Evolutionary conservation across 37 sponge, comb jelly and placozoan genomes (phyloP).

Genomic region (Axinella damicornis): DNA sequence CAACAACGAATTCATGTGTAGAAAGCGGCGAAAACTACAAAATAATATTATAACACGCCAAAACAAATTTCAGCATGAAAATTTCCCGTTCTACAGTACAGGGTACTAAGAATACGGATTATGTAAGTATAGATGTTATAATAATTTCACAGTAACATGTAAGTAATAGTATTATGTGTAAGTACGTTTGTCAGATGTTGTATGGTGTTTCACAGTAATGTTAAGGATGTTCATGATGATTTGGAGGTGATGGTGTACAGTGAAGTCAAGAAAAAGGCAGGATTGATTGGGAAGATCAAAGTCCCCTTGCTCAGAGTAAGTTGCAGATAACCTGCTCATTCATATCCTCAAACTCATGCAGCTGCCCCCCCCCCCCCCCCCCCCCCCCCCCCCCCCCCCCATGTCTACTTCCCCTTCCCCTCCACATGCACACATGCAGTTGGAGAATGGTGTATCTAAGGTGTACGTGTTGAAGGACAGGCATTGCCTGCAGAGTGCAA

Average conservation of each 20-base stretch:
- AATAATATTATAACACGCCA: too few species aligned
- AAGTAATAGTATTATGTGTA: not conserved
- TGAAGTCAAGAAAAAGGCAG: constrained; percentile 57
- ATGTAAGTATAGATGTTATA: not conserved
- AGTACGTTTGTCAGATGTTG: not conserved
- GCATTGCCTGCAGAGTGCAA: constrained; percentile 32
- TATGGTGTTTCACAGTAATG: constrained; percentile 62
- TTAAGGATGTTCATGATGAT: constrained; percentile 87
- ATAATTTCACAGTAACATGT: not conserved
- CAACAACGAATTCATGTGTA: too few species aligned
- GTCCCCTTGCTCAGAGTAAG: constrained; percentile 79
- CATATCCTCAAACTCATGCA: not conserved
- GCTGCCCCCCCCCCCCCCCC: not conserved
- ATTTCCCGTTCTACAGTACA: too few species aligned
- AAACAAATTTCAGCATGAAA: too few species aligned
- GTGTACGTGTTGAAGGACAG: constrained; percentile 73
- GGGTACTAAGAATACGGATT: too few species aligned
- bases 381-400: not conserved
- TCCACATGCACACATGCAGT: too few species aligned
- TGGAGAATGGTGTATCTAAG: constrained; percentile 44
- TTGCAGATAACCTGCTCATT: not conserved
- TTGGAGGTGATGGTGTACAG: constrained; percentile 82
- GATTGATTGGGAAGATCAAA: constrained; percentile 59
- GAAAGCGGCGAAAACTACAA: too few species aligned
- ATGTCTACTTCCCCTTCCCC: too few species aligned